Percentiles rank a stretch among this genome's conserved stretches.
These are phyloP conservation scores for Drosophila mimica DNA, from an alignment of 2,888 invertebrate species.

Conservation along the genomic window DNA sequence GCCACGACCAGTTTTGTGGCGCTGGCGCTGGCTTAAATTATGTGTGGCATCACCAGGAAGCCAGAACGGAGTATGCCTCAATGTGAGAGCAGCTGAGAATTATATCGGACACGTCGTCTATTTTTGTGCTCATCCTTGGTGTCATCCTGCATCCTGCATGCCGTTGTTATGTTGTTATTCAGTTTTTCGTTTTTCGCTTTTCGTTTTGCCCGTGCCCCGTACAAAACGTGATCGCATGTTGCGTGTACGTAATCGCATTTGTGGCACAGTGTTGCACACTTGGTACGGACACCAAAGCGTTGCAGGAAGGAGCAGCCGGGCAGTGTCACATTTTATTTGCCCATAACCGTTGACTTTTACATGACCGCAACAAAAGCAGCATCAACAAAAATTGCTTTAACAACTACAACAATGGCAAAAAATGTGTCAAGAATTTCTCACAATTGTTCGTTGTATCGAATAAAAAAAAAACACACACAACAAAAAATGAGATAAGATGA, in stretches of 20 bases:
- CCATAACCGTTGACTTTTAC: slow-evolving; percentile 72
- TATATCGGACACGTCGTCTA: slow-evolving; percentile 3
- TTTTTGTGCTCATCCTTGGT: neutral
- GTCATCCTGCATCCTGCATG: slow-evolving; percentile 11
- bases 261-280: slow-evolving; percentile 67
- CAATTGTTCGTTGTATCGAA: slow-evolving; percentile 40
- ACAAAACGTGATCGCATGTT: slow-evolving; percentile 57
- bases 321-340: slow-evolving; percentile 61
- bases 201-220: slow-evolving; percentile 2
- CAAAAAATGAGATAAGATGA: neutral
- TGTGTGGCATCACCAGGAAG: slow-evolving; percentile 35
- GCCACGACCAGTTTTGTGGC: slow-evolving; percentile 20
- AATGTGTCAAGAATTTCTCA: slow-evolving; percentile 63
- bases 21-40: slow-evolving; percentile 27
- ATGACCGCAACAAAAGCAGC: slow-evolving; percentile 51
- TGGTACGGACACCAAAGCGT: slow-evolving; percentile 51
- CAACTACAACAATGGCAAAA: slow-evolving; percentile 28
- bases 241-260: slow-evolving; percentile 77
- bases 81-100: slow-evolving; percentile 13
- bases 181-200: slow-evolving; percentile 15
- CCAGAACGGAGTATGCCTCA: neutral
- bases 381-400: slow-evolving; percentile 1
- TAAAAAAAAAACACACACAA: neutral
- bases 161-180: slow-evolving; percentile 42
- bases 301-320: neutral